Base-by-base conservation (phyloP, 2,888 invertebrate genomes). In the Latrodectus hesperus region DNA sequence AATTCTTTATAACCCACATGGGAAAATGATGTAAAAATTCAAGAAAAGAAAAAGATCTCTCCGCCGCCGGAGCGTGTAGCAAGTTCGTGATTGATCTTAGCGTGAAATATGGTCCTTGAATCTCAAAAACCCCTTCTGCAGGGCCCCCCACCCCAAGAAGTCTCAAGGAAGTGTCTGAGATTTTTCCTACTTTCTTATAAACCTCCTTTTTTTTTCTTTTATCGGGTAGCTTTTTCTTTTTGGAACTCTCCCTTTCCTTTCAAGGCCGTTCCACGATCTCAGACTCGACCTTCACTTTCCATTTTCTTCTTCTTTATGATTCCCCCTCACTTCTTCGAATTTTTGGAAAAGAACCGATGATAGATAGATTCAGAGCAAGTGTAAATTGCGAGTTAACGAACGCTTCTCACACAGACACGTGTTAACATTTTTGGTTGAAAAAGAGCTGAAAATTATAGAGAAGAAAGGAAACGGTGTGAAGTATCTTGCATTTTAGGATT, bases 241-340 rank as follows among this genome's bases (percentile, higher is more conserved):
- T 73, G 71, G 22, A 53, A 17, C 75, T 79, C 70, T 55, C 71
- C 65, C 76, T 53, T 76, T 78, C 65, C 60, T 64, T 81, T 76
- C 86, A 86, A 86, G 86, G 86, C 72, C 86, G 86, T 86, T 86
- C 77, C 86, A 77, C 81, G 86, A 81, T 86, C 81, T 81, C 65
- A 71, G 52, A 71, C 52, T 72, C 86, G 81, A 86, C 86, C 86
- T 86, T 86, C 81, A 55, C 17, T 53, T 73, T 73, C 70, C 64
- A 64, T 53, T 65, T 51, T 38, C 75, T 72, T n/a, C n/a, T 68
- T 51, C 17, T 22, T 53, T 70, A 14, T 10, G 16, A 16, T 60
- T 60, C 12, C n/a, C n/a, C n/a, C 12, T 60, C 60, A 60, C 14
- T 60, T 16, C 60, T 60, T 60, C n/a, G 60, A 60, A 60, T 60